Base-by-base conservation (phyloP, 2,113 vertebrate species). In the Miniopterus natalensis region DNA sequence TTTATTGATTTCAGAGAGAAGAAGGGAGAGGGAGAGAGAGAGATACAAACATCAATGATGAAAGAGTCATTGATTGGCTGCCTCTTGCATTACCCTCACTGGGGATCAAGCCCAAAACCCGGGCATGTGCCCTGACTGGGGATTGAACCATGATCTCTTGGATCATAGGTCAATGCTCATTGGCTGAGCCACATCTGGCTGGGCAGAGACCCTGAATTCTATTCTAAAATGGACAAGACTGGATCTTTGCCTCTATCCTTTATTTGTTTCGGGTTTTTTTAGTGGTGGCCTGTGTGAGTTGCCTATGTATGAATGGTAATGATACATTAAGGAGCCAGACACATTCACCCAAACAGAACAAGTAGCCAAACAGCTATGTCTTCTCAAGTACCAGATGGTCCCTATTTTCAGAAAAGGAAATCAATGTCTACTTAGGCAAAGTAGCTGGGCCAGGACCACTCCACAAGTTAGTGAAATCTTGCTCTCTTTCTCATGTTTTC, bases 151-250 rank as follows among this genome's bases (percentile, higher is more conserved):
- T 36, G 36, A 36, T 36, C 36, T 36, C 36, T 36, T 36, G 36
- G 36, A 36, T 36, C 36, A 36, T 36, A 36, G 36, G 36, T 36
- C 36, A 36, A 36, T 36, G 36, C 36, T 36, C 36, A 36, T 36
- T 36, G 36, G 36, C 36, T 36, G 36, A 36, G 36, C 36, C 36
- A 36, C 36, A 36, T 36, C 36, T 36, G 36, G 36, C 36, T 36
- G 36, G 36, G 36, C 36, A 36, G 25, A 92, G 40, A 79, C 63
- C 31, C 13, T 85, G 81, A 94, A 91, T 88, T 94, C 61, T 95
- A 18, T 85, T 83, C 23, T 23, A 75, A 95, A 95, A 85, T 81
- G 66, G 45, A 55, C 9, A 94, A 88, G 36, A 73, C 7, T 95
- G 12, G 23, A 14, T 75, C 55, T 88, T 78, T 20, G 51, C 63